phyloP scores from a whole-genome alignment of 2,113 vertebrate genomes.

The Rhea pennata region DNA sequence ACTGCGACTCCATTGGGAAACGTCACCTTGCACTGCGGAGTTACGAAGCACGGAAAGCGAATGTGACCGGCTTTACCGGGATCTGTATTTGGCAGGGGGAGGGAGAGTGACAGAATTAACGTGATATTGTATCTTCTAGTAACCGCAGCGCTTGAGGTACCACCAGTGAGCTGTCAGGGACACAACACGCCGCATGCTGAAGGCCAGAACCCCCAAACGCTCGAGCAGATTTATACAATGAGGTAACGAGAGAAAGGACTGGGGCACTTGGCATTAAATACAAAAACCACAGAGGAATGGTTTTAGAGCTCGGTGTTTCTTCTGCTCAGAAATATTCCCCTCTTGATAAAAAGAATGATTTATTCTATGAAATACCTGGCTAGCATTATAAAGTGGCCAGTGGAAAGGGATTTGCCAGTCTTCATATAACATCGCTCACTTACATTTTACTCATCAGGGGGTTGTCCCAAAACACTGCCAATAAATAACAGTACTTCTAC shows the following conservation, averaged over 20 bases:
- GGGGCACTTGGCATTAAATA: not conserved
- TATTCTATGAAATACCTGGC: not conserved
- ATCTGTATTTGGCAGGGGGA: not conserved
- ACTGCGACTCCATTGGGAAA: not conserved
- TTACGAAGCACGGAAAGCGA: not conserved
- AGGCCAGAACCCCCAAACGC: not conserved
- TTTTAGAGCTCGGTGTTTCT: not conserved
- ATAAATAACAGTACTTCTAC: not conserved
- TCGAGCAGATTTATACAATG: not conserved
- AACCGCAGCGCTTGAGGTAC: not conserved
- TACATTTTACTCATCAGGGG: fast-evolving
- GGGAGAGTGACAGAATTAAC: not conserved
- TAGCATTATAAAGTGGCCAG: not conserved
- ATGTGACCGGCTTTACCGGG: not conserved
- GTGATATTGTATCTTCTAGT: not conserved
- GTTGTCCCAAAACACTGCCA: not conserved
- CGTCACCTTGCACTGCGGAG: not conserved
- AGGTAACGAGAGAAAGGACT: not conserved
- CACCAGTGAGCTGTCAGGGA: fast-evolving
- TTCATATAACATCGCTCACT: not conserved
- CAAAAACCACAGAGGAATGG: not conserved
- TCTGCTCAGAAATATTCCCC: not conserved
- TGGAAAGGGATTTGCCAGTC: not conserved
- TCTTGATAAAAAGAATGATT: not conserved
- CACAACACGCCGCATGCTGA: not conserved